phyloP scores from a whole-genome alignment of 2,797 vertebrate species.

The Poecilia wingei region DNA sequence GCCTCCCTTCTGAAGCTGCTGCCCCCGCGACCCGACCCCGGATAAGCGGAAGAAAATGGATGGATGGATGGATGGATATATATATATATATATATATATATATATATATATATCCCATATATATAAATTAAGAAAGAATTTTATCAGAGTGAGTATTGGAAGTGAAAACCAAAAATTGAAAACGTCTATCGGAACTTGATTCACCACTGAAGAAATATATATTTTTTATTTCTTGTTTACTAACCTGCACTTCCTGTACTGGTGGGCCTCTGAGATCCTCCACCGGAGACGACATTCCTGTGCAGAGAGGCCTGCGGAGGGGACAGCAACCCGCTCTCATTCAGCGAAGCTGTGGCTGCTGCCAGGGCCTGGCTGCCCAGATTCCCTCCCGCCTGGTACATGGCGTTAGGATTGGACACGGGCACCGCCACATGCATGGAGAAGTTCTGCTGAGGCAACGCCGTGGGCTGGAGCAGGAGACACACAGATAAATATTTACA shows the following conservation, averaged over 20 bases:
- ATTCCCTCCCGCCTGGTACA: slow-evolving; percentile 93
- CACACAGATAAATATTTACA: slow-evolving; percentile 67
- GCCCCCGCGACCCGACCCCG: too few species aligned
- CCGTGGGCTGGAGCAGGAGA: slow-evolving; percentile 85
- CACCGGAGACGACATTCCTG: slow-evolving; percentile 89
- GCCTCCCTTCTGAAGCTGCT: too few species aligned
- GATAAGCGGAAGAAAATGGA: too few species aligned
- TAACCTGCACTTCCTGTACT: slow-evolving; percentile 91
- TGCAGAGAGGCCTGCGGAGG: slow-evolving; percentile 90
- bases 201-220: background rate
- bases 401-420: slow-evolving; percentile 91
- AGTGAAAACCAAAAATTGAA: background rate
- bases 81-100: too few species aligned
- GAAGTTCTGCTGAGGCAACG: slow-evolving; percentile 95
- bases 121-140: slow-evolving; percentile 4
- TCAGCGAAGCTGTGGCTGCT: slow-evolving; percentile 87
- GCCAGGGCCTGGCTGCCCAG: slow-evolving; percentile 90
- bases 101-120: too few species aligned
- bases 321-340: slow-evolving; percentile 94
- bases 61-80: too few species aligned
- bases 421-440: slow-evolving; percentile 99
- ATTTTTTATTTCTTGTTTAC: slow-evolving; percentile 39
- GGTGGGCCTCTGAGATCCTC: slow-evolving; percentile 90
- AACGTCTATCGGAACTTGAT: background rate
- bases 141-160: background rate